Base-by-base conservation (phyloP, 2,888 invertebrate genomes). In the Scaeva pyrastri region DNA sequence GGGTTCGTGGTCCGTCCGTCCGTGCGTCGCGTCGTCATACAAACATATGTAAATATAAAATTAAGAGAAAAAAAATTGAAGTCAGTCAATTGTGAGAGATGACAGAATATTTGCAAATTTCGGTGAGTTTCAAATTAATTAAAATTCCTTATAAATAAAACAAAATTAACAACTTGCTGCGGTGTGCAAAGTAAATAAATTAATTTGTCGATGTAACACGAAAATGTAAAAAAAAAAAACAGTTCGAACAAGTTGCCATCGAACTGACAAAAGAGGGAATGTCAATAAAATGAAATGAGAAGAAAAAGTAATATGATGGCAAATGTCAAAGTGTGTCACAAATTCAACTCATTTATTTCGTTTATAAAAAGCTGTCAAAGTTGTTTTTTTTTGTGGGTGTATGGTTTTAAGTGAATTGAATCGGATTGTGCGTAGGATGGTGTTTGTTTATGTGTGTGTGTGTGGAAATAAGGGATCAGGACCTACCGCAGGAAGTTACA, bases 21-120 rank as follows among this genome's bases (percentile, higher is more conserved):
- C 62, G 71, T 72, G 31, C 8, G 31, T 31, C 31, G 31, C 31
- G 31, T 31, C 31, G 31, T 31, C 8, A 8, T 31, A 31, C 31
- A 8, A 7, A 31, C 31, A 31, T 31, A 31, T 31, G 31, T 31
- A 31, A 31, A 85, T 81, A 81, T 70, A 73, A 76, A 50, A 52
- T 45, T 26, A 43, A 23, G 4, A 50, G 16, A 31, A 73, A 62
- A 70, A 73, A 77, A 70, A 21, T 72, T 21, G 70, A 55, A 73
- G 58, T 77, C 72, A 76, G 70, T 73, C 73, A 31, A 10, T 71
- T 70, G 70, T 88, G 82, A 95, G 95, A 95, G 95, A 95, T 95
- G 95, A 95, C 95, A 95, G 95, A 95, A 94, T 93, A 94, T 94
- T 95, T 94, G 94, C 95, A 94, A 95, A 94, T 31, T 7, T 41